Percentiles rank a stretch among this genome's conserved stretches.
Conservation (phyloP, 2,797 vertebrate species). For the Lophius americanus region DNA sequence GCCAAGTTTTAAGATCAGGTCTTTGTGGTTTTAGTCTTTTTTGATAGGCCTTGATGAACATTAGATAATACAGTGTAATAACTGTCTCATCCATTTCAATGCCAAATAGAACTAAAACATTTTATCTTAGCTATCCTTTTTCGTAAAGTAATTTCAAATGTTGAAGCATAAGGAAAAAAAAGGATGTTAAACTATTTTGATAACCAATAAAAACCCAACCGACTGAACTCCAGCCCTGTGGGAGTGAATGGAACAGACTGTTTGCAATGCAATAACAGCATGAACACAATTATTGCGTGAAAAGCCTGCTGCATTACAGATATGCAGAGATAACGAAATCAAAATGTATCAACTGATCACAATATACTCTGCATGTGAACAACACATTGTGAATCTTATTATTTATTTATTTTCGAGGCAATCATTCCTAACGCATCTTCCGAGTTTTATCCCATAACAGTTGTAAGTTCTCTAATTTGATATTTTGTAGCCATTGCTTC, state of each 20-base stretch:
- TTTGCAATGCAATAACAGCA: conserved; percentile 36
- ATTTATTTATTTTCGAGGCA: conserved; percentile 14
- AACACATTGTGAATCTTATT: background rate
- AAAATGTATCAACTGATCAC: background rate
- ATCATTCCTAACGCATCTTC: conserved; percentile 2
- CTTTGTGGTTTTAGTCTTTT: no score
- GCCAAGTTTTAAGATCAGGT: background rate
- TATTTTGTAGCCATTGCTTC: conserved; percentile 24
- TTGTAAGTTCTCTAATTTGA: conserved; percentile 25
- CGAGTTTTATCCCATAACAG: conserved; percentile 23
- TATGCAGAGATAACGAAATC: conserved; percentile 8
- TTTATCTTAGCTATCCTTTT: background rate
- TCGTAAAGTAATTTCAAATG: conserved; percentile 5
- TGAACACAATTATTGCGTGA: conserved; percentile 32
- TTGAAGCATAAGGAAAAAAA: conserved; percentile 19
- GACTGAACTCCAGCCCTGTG: conserved; percentile 32
- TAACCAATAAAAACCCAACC: conserved; percentile 37
- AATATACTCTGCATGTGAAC: background rate
- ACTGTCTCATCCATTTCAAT: background rate
- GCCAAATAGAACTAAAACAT: background rate
- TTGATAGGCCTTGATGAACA: background rate
- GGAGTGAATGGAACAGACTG: conserved; percentile 29
- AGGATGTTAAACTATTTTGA: conserved; percentile 13
- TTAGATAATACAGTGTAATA: background rate
- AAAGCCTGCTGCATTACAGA: conserved; percentile 28